Percentiles rank a stretch among this genome's conserved stretches.
Conservation (phyloP, 1,140 invertebrate species). For the Trichomalopsis sarcophagae region DNA sequence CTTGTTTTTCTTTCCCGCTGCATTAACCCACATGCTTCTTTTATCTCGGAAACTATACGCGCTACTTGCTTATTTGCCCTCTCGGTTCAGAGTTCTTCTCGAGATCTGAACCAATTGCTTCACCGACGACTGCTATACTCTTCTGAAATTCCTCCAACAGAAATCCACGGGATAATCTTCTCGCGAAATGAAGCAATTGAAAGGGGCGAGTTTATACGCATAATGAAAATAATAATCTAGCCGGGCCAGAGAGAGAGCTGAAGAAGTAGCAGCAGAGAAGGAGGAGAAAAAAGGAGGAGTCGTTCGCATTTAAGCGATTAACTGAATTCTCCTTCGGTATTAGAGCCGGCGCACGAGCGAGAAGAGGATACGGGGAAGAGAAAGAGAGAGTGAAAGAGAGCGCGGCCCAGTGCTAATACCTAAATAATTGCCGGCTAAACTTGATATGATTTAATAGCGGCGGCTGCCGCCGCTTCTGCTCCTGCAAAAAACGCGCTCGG, state of each 20-base stretch:
- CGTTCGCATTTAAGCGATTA: constrained; percentile 38
- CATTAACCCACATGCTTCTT: constrained; percentile 36
- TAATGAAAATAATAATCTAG: background rate
- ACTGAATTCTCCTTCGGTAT: constrained; percentile 42
- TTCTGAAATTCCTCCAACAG: too few species aligned
- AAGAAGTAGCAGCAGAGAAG: background rate
- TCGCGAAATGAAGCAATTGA: background rate
- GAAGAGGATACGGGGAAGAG: background rate
- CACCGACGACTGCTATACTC: background rate
- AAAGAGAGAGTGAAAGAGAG: constrained; percentile 38
- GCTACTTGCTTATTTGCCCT: background rate
- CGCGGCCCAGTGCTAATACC: constrained; percentile 62
- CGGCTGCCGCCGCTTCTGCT: background rate
- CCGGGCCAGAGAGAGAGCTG: background rate
- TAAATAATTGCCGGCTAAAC: constrained; percentile 68
- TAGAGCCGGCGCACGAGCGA: background rate
- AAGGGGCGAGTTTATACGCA: background rate
- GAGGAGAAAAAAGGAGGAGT: background rate
- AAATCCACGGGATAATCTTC: background rate
- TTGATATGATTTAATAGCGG: constrained; percentile 67
- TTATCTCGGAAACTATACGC: background rate
- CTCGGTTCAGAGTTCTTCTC: background rate
- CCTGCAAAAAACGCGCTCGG: constrained; percentile 4
- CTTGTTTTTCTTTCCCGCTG: constrained; percentile 9
- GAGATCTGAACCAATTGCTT: background rate